phyloP scores from a whole-genome alignment of 1,140 invertebrate species.

The Drosophila bifasciata region DNA sequence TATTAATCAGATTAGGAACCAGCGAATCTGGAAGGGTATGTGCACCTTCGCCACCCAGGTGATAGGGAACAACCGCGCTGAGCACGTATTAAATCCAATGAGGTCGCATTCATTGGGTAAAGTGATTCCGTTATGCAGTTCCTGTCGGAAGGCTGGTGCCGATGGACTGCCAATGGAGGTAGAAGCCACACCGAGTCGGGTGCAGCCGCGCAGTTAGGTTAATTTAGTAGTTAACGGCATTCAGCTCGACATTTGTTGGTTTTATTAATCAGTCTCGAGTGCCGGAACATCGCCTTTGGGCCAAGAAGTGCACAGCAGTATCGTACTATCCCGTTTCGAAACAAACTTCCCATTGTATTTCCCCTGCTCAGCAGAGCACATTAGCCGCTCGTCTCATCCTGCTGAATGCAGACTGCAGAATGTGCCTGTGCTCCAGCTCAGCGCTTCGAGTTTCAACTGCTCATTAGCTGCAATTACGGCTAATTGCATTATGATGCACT shows the following conservation, averaged over 20 bases:
- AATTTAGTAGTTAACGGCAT: slow-evolving; percentile 48
- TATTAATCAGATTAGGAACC: slow-evolving; percentile 60
- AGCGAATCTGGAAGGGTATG: slow-evolving; percentile 25
- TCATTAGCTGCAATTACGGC: slow-evolving; percentile 57
- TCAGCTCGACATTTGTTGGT: slow-evolving; percentile 33
- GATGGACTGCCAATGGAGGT: neutral
- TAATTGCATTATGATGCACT: slow-evolving; percentile 57
- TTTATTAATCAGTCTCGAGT: slow-evolving; percentile 34
- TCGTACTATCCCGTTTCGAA: slow-evolving; percentile 9
- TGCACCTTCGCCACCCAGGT: slow-evolving; percentile 12
- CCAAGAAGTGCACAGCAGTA: neutral
- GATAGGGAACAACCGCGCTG: slow-evolving; percentile 14
- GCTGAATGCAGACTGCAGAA: no score
- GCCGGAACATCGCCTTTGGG: neutral
- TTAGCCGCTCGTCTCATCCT: slow-evolving; percentile 7
- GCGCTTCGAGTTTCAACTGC: slow-evolving; percentile 25
- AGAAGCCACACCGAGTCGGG: slow-evolving; percentile 6
- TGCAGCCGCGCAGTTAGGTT: slow-evolving; percentile 29
- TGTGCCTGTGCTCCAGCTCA: no score
- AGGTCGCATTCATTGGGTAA: slow-evolving; percentile 65
- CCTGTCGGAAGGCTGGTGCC: neutral
- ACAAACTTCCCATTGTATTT: slow-evolving; percentile 9
- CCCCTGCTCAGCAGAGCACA: slow-evolving; percentile 11
- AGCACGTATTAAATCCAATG: slow-evolving; percentile 71
- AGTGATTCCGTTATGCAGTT: slow-evolving; percentile 60